Evolutionary conservation across 2,888 invertebrate genomes (phyloP).

Genomic region (Cyaniris semiargus): DNA sequence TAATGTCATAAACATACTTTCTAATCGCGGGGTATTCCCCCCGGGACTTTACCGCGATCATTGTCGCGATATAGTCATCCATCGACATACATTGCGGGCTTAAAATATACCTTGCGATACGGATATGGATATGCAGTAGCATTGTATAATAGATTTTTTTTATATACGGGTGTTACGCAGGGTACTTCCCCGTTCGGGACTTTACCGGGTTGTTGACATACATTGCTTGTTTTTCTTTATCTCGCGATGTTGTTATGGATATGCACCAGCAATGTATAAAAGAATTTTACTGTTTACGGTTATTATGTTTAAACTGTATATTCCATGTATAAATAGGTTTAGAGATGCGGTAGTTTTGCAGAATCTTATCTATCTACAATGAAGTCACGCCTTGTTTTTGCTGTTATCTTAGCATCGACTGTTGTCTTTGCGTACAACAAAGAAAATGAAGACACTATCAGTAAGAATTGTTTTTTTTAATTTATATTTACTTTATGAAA

Average conservation of each 20-base stretch:
- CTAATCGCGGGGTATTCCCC: constrained; percentile 39
- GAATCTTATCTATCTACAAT: constrained; percentile 50
- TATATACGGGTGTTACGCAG: background rate
- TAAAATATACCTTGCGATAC: background rate
- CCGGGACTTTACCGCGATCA: background rate
- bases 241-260: background rate
- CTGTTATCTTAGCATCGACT: constrained; percentile 47
- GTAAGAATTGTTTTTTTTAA: constrained; percentile 36
- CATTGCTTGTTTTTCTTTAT: constrained; percentile 20
- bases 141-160: background rate
- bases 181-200: background rate
- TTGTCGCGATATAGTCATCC: background rate
- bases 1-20: too few relatives aligned
- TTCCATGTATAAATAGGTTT: constrained; percentile 54
- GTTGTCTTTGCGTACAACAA: constrained; percentile 36
- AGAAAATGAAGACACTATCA: constrained; percentile 34
- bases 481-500: too few relatives aligned
- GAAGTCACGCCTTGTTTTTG: constrained; percentile 52
- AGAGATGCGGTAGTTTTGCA: constrained; percentile 45
- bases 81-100: background rate
- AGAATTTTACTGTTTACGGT: background rate
- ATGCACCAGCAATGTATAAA: background rate
- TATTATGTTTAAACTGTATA: background rate
- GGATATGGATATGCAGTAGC: background rate
- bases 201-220: background rate